A percentile compares a stretch with the other conserved stretches of the same genome.
phyloP scores from a whole-genome alignment of 1,140 invertebrate species.

The Theocolax elegans region DNA sequence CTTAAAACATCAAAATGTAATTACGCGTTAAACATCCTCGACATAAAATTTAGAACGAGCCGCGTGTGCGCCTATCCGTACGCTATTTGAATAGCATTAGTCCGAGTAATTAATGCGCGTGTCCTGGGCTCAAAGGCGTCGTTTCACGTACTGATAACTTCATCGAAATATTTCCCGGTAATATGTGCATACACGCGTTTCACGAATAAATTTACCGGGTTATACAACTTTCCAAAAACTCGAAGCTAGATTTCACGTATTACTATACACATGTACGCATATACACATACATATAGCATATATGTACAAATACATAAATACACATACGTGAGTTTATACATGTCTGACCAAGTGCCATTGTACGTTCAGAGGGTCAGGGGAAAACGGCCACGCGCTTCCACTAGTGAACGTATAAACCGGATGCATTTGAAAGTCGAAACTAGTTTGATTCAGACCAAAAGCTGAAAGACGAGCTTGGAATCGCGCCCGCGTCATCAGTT shows the following conservation, averaged over 20 bases:
- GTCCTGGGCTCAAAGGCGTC: background rate
- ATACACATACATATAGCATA: background rate
- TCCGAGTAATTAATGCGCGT: background rate
- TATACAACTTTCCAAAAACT: background rate
- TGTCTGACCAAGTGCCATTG: background rate
- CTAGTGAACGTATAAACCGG: background rate
- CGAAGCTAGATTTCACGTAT: background rate
- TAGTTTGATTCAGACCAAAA: background rate
- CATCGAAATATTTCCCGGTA: constrained; percentile 4
- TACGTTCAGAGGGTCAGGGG: background rate
- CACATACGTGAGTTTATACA: background rate
- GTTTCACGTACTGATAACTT: constrained; percentile 26
- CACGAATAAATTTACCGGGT: background rate
- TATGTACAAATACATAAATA: background rate
- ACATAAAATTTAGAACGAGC: background rate
- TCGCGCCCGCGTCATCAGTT: constrained; percentile 8
- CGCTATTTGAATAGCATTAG: background rate
- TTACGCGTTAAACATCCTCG: constrained; percentile 14
- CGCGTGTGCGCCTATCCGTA: too few relatives aligned
- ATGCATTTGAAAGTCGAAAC: constrained; percentile 13
- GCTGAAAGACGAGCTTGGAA: background rate
- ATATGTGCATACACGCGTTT: background rate
- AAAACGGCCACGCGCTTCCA: background rate
- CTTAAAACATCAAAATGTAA: constrained; percentile 10
- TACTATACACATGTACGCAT: background rate